Evolutionary conservation across 2,113 vertebrate species (phyloP), one percentile per base, ranked within the genome.

Genomic region (Pheucticus melanocephalus): DNA sequence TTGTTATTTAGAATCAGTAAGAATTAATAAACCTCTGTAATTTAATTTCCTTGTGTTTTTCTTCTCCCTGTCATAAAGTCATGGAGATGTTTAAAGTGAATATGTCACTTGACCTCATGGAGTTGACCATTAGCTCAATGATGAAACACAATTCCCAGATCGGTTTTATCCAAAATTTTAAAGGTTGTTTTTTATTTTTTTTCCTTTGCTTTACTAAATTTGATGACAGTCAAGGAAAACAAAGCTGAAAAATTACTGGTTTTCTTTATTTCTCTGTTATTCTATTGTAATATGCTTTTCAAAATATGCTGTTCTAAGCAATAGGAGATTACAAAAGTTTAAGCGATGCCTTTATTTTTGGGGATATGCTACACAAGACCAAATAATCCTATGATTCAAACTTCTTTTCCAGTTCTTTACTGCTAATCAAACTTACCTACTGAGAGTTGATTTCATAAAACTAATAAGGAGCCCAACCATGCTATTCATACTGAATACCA

Each of bases 1-100:
- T 95, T 95, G 97, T 94, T 27, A 35, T 97, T 64, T 95, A 93
- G 80, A 95, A 91, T 97, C 93, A 95, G 28, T 81, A 82, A 72
- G 81, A 94, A 97, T 59, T 56, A 94, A 31, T 30, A 75, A 40
- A 48, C 2, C 18, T 92, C 56, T 92, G 77, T 60, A 91, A 95
- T 86, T 96, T 97, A 87, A 73, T 94, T 94, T 92, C 30, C 48
- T 92, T 95, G 31, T 96, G 69, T 93, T 96, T 88, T 65, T 18
- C 40, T 91, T 18, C 15, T 93, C 54, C 73, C 50, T 92, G 37
- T 65, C 64, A 84, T 95, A 89, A 97, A 97, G 87, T 95, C 79
- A 90, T 10, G 53, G 79, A 89, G 53, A 90, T 54, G 20, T 57
- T 72, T 81, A 71, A 82, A 78, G 28, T 70, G 70, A 92, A 27